These are phyloP conservation scores for Thera britannica DNA, from an alignment of 2,888 invertebrate species.

Conservation along the genomic window DNA sequence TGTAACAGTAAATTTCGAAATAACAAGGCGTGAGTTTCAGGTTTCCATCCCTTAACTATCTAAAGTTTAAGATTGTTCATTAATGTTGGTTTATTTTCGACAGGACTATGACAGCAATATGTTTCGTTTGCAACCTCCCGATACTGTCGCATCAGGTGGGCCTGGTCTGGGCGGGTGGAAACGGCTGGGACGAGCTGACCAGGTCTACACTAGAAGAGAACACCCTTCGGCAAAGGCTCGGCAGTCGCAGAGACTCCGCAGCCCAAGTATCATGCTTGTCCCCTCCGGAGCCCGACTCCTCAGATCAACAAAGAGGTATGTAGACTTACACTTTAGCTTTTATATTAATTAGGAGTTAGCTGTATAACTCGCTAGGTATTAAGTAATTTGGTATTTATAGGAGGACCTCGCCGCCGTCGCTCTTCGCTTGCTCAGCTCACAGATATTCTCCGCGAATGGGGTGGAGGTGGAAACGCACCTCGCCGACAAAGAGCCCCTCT, in stretches of 20 bases:
- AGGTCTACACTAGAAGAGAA: slow-evolving; percentile 93
- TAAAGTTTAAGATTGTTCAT: slow-evolving; percentile 13
- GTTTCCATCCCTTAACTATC: neutral
- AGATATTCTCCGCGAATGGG: slow-evolving; percentile 95
- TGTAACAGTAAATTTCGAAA: slow-evolving; percentile 69
- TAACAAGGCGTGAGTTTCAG: slow-evolving; percentile 75
- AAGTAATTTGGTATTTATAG: slow-evolving; percentile 52
- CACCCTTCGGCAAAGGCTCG: slow-evolving; percentile 92
- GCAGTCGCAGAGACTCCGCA: slow-evolving; percentile 94
- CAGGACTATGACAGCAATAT: slow-evolving; percentile 97
- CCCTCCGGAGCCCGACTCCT: slow-evolving; percentile 92
- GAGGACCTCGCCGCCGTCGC: slow-evolving; percentile 89
- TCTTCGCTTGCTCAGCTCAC: slow-evolving; percentile 95
- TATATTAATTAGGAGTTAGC: neutral
- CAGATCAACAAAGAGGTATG: slow-evolving; percentile 78
- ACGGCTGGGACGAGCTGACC: slow-evolving; percentile 97
- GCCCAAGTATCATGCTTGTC: slow-evolving; percentile 94
- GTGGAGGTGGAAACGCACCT: slow-evolving; percentile 86
- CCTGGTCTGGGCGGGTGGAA: slow-evolving; percentile 96
- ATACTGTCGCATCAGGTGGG: slow-evolving; percentile 97
- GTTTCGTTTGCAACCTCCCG: slow-evolving; percentile 98
- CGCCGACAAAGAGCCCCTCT: slow-evolving; percentile 87
- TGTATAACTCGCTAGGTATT: neutral
- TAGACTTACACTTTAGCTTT: neutral
- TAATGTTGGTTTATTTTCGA: slow-evolving; percentile 50